phyloP scores from a whole-genome alignment of 2,113 vertebrate species.

The Epinephelus lanceolatus region DNA sequence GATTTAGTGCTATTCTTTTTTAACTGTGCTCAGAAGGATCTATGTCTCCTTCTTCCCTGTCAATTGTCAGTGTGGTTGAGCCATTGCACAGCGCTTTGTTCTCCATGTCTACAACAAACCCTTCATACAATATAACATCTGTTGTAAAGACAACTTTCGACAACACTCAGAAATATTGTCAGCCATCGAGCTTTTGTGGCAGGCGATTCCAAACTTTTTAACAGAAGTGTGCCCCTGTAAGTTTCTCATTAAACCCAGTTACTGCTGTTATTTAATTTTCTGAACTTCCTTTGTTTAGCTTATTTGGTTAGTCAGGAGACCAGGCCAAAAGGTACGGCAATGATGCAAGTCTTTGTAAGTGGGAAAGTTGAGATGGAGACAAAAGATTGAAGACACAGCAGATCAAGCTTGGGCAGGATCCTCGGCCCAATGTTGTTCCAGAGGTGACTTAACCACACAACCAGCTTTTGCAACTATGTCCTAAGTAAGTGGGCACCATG shows the following conservation, averaged over 20 bases:
- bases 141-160: too few relatives aligned
- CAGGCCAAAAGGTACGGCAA: neutral
- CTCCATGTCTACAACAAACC: too few relatives aligned
- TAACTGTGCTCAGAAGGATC: too few relatives aligned
- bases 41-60: too few relatives aligned
- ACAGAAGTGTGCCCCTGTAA: neutral
- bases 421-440: constrained; percentile 17
- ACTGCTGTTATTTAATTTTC: neutral
- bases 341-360: neutral
- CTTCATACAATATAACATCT: too few relatives aligned
- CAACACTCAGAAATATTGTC: too few relatives aligned
- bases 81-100: too few relatives aligned
- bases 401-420: constrained; percentile 66
- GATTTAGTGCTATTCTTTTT: too few relatives aligned
- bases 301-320: neutral
- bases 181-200: too few relatives aligned
- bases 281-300: neutral
- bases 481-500: constrained; percentile 50
- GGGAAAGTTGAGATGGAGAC: constrained; percentile 3
- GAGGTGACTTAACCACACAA: constrained; percentile 41
- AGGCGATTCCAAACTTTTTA: neutral
- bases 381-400: constrained; percentile 33
- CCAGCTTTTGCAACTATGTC: constrained; percentile 45
- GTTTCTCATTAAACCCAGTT: neutral
- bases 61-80: too few relatives aligned